Base-by-base conservation (phyloP, 2,797 vertebrate genomes). In the Coregonus sp. region DNA sequence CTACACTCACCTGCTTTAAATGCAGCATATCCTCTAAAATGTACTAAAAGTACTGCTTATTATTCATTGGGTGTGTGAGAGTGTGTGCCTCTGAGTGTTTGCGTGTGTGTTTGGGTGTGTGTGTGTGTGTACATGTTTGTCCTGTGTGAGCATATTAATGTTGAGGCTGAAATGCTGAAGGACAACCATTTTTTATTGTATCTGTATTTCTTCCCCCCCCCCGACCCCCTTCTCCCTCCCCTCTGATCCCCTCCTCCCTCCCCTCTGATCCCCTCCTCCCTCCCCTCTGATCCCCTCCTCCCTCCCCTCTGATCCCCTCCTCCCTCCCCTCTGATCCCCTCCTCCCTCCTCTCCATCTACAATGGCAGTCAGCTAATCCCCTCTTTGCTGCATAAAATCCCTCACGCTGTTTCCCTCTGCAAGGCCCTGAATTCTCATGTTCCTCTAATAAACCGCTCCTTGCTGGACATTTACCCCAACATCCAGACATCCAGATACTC, bases 111-210 rank as follows among this genome's bases (percentile, higher is more conserved):
- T 47, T 72, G n/a, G 4, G 37, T 74, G 61, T 47, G 18, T 74
- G 61, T 74, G 71, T 16, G 25, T 73, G 51, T 31, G 70, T 50
- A 33, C 40, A 35, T 70, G 40, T 71, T n/a, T 51, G 40, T 71
- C 47, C 16, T 71, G 40, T 71, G 69, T 71, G 69, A n/a, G n/a
- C 50, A 20, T 29, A 51, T 72, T 47, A 20, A 25, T 3, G 40
- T 52, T 73, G 71, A 54, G 51, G 25, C 63, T 31, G 4, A 67
- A 67, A 11, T 15, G 25, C 25, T 35, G 65, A 66, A 66, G 65
- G 29, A 66, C 4, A 67, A 67, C 1, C 11, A 67, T 29, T 66
- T 14, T 15, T 3, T 31, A 31, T 31, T 31, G 63, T 12, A 14
- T 67, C 65, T 67, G 31, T 31, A 18, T 59, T 59, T n/a, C 56